These are phyloP conservation scores for Perizoma affinitatum DNA, from an alignment of 2,888 invertebrate genomes.

Conservation along the genomic window DNA sequence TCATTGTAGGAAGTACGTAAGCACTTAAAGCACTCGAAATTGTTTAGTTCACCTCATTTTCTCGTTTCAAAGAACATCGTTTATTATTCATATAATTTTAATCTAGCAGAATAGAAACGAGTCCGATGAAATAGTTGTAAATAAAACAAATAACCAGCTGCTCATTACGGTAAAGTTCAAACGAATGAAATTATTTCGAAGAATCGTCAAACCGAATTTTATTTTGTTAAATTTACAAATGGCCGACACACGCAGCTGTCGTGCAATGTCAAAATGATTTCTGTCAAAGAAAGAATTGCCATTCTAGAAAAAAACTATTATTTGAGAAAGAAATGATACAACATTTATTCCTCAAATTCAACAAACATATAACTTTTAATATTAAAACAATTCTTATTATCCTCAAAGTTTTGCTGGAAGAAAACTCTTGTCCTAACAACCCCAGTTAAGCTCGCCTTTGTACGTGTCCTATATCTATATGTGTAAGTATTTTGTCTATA, in stretches of 20 bases:
- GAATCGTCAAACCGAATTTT: no score
- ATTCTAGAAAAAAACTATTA: conserved; percentile 8
- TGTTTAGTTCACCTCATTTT: conserved; percentile 59
- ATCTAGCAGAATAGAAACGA: conserved; percentile 42
- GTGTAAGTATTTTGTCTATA: no score
- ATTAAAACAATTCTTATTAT: no score
- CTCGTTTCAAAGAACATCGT: conserved; percentile 37
- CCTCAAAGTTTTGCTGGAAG: no score
- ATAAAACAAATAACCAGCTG: conserved; percentile 35
- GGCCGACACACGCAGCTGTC: conserved; percentile 69
- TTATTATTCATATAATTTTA: conserved; percentile 36
- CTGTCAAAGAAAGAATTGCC: conserved; percentile 4
- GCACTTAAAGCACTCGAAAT: conserved; percentile 67
- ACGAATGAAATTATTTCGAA: conserved; percentile 37
- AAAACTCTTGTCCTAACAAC: no score
- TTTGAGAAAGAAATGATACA: background rate
- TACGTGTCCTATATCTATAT: no score
- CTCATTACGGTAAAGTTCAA: conserved; percentile 36
- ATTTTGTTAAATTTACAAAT: conserved; percentile 55
- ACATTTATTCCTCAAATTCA: no score
- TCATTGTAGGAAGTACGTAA: conserved; percentile 77
- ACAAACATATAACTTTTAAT: no score
- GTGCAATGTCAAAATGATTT: conserved; percentile 30
- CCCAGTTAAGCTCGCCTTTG: no score
- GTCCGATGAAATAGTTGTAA: conserved; percentile 35